These are phyloP conservation scores for Campaea margaritaria DNA, from an alignment of 2,888 invertebrate species.

Conservation along the genomic window DNA sequence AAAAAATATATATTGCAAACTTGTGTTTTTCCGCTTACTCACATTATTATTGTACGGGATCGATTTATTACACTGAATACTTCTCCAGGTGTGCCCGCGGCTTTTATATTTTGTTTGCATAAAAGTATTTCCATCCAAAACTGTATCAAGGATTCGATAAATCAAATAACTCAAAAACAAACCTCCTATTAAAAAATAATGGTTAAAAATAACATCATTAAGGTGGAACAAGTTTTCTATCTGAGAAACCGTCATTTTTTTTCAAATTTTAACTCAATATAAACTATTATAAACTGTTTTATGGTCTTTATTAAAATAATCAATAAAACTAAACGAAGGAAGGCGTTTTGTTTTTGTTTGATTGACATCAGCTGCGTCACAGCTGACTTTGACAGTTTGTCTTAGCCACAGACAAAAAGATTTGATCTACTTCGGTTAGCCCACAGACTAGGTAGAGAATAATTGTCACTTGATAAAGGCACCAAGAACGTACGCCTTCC, in stretches of 20 bases:
- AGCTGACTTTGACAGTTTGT: too few species aligned
- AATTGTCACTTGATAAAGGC: too few species aligned
- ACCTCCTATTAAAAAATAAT: slow-evolving; percentile 74
- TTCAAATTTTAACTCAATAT: not conserved
- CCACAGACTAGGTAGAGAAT: too few species aligned
- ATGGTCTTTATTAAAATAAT: too few species aligned
- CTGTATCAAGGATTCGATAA: slow-evolving; percentile 69
- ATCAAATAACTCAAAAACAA: slow-evolving; percentile 73
- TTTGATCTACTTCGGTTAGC: too few species aligned
- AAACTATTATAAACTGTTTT: not conserved
- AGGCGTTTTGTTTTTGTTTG: too few species aligned
- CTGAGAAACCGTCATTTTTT: slow-evolving; percentile 16
- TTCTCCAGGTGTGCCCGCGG: slow-evolving; percentile 79
- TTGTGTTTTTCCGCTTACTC: slow-evolving; percentile 47
- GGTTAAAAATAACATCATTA: slow-evolving; percentile 69
- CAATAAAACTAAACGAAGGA: too few species aligned
- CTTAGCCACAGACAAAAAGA: too few species aligned
- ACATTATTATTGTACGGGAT: slow-evolving; percentile 79
- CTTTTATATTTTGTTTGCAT: slow-evolving; percentile 68
- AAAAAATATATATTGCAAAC: slow-evolving; percentile 1
- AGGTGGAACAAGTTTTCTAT: slow-evolving; percentile 60
- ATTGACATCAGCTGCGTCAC: too few species aligned
- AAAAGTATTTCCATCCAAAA: slow-evolving; percentile 69
- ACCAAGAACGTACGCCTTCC: too few species aligned
- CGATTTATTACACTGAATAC: slow-evolving; percentile 81